Base-by-base conservation (phyloP, 1,140 invertebrate genomes). In the Aphelinus atriplicis region DNA sequence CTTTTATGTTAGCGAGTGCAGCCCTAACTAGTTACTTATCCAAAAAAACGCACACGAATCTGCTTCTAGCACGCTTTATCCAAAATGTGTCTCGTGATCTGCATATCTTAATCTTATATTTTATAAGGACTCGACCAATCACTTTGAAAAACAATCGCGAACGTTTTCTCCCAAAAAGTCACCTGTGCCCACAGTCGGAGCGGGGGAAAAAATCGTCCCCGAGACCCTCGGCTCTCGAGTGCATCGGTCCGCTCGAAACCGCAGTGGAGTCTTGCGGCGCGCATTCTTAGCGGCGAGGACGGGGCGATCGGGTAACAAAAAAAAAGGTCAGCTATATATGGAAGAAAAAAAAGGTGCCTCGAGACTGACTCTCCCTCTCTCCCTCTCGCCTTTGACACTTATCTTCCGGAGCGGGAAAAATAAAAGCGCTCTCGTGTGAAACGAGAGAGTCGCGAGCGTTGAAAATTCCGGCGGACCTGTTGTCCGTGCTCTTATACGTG, bases 241-340 rank as follows among this genome's bases (percentile, higher is more conserved):
- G 62, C 69, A 46, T 43, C 53, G 2, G 43, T 47, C 45, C 47
- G 26, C 6, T 50, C 42, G 26, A 60, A 48, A 26, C 26, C 26
- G 26, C 26, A 26, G 26, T 0, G 26, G 26, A 26, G 26, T 26
- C 26, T 26, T 26, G 26, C 26, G 26, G 26, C 26, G 26, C 64
- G 64, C 72, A 74, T 74, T 74, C 72, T 61, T 68, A n/a, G 66
- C n/a, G 58, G 65, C 60, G 42, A n/a, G 3, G 64, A 7, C n/a
- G 45, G 51, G 9, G 58, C 10, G 65, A 74, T 74, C 65, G 66
- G 80, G 82, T 75, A 51, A 65, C 75, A 61, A 76, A 76, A 71
- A 65, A 81, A 26, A 26, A 26, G 26, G 26, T 26, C 26, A 26
- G 26, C 26, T 26, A 26, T 26, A 26, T 26, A 26, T 26, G 26